Base-by-base conservation (phyloP, 2,113 vertebrate species). In the Chaetorhynchus papuensis region DNA sequence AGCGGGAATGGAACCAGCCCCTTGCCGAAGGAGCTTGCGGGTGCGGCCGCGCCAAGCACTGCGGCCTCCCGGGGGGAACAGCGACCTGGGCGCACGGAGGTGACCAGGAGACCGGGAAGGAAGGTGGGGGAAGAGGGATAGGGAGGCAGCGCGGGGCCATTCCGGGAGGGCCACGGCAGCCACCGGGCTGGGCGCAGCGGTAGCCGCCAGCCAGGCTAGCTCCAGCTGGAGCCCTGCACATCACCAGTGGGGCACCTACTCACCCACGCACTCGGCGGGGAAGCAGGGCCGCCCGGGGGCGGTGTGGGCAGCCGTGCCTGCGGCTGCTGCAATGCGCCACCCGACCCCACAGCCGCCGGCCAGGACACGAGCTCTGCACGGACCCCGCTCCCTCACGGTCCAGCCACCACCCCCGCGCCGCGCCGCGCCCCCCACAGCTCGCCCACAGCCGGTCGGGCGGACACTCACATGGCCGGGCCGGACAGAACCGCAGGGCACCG, bases 401-500 rank as follows among this genome's bases (percentile, higher is more conserved):
- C 47, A 31, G 30, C 31, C 16, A 7, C 16, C 13, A 15, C 35
- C 54, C 66, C 33, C 78, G 2, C 49, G 5, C 41, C 39, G 7
- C 44, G 5, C 42, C 39, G 39, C 39, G 11, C 53, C n/a, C 1
- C 41, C 41, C 8, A 5, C 65, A 27, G 8, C 26, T 11, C 35
- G 3, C 33, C 19, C 31, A 1, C 22, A 31, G 45, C 3, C 30
- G 4, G 28, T 0, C 5, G 12, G 6, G 15, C 24, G 2, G 22
- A 28, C 54, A 92, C 95, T 93, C 86, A 92, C 93, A 95, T 96
- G 7, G 4, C 63, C 31, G 3, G 2, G 7, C 27, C 8, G 7
- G 5, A 47, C 4, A 0, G 1, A 2, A 7, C 3, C 0, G 0
- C 8, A 0, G 0, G 0, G 0, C 0, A 6, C 3, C 0, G 0